phyloP scores from a whole-genome alignment of 2,113 vertebrate species.

The Gymnobelideus leadbeateri region DNA sequence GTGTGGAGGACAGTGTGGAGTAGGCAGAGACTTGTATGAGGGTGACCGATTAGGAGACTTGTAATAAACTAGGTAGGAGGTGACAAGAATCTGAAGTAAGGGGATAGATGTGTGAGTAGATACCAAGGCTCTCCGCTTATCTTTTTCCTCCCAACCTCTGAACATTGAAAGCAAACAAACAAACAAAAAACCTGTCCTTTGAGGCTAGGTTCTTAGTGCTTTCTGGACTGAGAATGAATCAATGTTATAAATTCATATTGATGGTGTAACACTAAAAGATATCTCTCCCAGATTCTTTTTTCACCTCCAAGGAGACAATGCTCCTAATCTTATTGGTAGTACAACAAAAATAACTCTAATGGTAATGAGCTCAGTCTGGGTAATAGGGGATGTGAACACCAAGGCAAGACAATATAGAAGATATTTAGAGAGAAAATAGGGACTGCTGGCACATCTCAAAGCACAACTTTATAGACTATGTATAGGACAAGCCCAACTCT shows the following conservation, averaged over 20 bases:
- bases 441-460: neutral
- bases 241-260: neutral
- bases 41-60: neutral
- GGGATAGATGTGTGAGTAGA: neutral
- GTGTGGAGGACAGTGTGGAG: neutral
- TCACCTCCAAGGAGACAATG: neutral
- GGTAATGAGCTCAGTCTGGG: neutral
- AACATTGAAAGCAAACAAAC: neutral
- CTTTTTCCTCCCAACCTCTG: neutral
- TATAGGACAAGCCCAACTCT: neutral
- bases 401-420: neutral
- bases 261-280: neutral
- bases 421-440: neutral
- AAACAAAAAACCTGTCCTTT: neutral
- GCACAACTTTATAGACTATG: neutral
- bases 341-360: neutral
- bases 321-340: neutral
- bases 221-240: neutral
- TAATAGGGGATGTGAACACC: neutral
- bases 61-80: neutral
- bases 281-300: neutral
- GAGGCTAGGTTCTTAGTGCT: neutral
- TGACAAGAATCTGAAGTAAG: neutral
- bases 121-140: neutral
- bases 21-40: neutral